phyloP scores from a whole-genome alignment of 1,140 invertebrate genomes.

The Choristoneura fumiferana region DNA sequence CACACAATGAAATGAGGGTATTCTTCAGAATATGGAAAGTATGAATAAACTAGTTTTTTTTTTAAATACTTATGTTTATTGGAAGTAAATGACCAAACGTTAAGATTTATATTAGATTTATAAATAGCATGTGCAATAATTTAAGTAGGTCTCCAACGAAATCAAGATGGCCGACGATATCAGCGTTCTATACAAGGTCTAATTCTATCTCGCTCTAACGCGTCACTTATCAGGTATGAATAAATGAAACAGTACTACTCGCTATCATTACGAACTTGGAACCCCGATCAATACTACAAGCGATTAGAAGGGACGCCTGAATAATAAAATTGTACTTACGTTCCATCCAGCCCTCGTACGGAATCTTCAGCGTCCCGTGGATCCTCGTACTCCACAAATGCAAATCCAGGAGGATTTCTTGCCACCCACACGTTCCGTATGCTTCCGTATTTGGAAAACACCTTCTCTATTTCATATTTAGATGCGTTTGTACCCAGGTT shows the following conservation, averaged over 20 bases:
- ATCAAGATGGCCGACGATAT: constrained; percentile 4
- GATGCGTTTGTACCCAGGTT: constrained; percentile 95
- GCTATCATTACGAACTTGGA: too few species aligned
- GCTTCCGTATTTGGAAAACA: constrained; percentile 96
- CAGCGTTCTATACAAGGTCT: neutral
- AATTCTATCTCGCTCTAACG: neutral
- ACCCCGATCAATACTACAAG: neutral
- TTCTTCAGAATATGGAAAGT: too few species aligned
- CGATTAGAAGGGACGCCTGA: neutral
- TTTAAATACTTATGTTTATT: too few species aligned
- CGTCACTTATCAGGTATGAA: neutral
- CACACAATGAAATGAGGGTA: too few species aligned
- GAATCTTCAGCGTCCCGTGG: constrained; percentile 98
- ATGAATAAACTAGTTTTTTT: too few species aligned
- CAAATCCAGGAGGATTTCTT: constrained; percentile 95
- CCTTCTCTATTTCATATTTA: constrained; percentile 94
- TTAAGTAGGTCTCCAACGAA: constrained; percentile 4
- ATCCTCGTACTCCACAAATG: constrained; percentile 99
- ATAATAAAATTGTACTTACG: constrained; percentile 80
- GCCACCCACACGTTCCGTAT: constrained; percentile 99
- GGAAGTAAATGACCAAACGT: too few species aligned
- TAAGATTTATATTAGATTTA: too few species aligned
- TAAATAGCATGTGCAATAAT: constrained; percentile 1
- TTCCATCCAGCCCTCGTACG: constrained; percentile 96
- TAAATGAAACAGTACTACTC: neutral